phyloP scores from a whole-genome alignment of 2,888 invertebrate genomes.

The Schrankia costaestrigalis region DNA sequence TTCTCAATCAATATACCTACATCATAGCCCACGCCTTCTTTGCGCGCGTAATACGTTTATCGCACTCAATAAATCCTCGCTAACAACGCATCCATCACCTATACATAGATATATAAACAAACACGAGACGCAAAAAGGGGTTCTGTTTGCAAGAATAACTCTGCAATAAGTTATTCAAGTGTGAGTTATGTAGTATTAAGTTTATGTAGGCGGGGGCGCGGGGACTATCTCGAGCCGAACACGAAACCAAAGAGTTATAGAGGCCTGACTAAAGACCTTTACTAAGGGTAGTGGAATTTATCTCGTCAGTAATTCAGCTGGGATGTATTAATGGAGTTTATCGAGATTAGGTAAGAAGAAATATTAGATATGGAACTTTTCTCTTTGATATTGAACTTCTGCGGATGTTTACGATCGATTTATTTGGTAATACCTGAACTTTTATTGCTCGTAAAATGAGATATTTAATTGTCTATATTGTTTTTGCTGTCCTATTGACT shows the following conservation, averaged over 20 bases:
- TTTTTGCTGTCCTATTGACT: no score
- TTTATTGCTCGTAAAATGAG: no score
- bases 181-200: conserved; percentile 73
- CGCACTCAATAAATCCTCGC: conserved; percentile 22
- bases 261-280: conserved; percentile 29
- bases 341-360: conserved; percentile 12
- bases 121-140: conserved; percentile 54
- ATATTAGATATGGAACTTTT: conserved; percentile 4
- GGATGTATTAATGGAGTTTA: conserved; percentile 14
- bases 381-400: conserved; percentile 6
- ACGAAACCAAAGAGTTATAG: conserved; percentile 34
- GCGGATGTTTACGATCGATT: conserved; percentile 2
- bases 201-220: conserved; percentile 60
- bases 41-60: conserved; percentile 11
- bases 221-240: conserved; percentile 41
- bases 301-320: conserved; percentile 11
- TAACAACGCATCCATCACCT: conserved; percentile 21
- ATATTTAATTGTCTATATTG: no score
- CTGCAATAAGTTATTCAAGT: conserved; percentile 68
- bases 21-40: no score
- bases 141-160: conserved; percentile 58
- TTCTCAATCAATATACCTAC: no score
- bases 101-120: conserved; percentile 33
- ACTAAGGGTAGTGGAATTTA: conserved; percentile 33
- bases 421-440: no score